Conservation (phyloP, 2,113 vertebrate genomes). For the Lagopus muta region DNA sequence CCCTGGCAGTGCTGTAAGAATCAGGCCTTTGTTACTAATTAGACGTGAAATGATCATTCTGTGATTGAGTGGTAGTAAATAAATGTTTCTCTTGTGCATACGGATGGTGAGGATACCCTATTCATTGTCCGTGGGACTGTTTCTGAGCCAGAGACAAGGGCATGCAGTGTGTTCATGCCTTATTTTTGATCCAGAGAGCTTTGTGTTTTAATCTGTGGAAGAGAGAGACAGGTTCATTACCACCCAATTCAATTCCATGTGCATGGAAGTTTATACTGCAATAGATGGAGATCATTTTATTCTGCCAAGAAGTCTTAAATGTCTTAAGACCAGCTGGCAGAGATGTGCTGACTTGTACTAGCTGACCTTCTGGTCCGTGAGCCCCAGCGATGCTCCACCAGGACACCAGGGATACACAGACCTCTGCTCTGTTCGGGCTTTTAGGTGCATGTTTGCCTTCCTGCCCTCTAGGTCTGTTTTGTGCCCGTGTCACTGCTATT, state of each 20-base stretch:
- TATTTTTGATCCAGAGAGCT: not conserved
- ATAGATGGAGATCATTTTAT: not conserved
- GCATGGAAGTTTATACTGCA: not conserved
- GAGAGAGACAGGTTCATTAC: not conserved
- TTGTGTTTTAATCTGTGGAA: not conserved
- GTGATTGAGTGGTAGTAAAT: conserved; percentile 43
- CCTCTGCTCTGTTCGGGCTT: not conserved
- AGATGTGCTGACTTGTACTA: not conserved
- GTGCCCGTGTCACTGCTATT: not conserved
- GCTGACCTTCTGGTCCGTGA: not conserved
- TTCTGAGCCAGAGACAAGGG: not conserved
- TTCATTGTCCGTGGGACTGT: not conserved
- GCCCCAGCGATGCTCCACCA: not conserved
- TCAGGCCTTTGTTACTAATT: conserved; percentile 39
- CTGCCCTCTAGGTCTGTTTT: not conserved
- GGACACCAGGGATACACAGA: rapidly evolving
- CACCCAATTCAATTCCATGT: not conserved
- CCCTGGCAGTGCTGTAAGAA: not conserved
- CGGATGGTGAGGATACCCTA: not conserved
- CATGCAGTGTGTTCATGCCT: not conserved
- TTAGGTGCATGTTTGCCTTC: not conserved
- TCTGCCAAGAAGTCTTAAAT: not conserved
- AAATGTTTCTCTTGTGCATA: conserved; percentile 42
- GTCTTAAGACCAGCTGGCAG: not conserved
- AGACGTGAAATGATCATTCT: conserved; percentile 27